These are phyloP conservation scores for Corynorhinus townsendii DNA, from an alignment of 2,113 vertebrate genomes.

Conservation along the genomic window DNA sequence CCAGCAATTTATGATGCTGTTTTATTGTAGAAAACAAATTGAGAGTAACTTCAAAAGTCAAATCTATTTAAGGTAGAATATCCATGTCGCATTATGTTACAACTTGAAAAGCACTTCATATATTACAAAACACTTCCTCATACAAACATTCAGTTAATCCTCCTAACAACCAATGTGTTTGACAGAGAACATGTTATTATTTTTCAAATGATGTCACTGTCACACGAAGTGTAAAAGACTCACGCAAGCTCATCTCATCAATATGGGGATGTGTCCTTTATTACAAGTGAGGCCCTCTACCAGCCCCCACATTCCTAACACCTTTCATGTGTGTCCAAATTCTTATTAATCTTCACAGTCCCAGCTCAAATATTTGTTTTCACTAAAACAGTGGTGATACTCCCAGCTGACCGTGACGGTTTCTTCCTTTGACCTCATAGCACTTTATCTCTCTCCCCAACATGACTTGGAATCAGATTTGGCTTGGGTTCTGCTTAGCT, in stretches of 20 bases:
- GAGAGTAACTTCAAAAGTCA: neutral
- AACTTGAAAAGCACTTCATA: neutral
- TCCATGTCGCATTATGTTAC: neutral
- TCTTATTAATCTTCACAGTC: neutral
- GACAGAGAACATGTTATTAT: neutral
- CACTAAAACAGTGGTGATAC: neutral
- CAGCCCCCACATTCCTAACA: neutral
- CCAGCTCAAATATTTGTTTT: neutral
- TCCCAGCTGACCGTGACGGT: neutral
- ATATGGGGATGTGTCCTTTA: neutral
- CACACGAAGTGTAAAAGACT: neutral
- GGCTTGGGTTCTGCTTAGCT: neutral
- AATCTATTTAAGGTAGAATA: neutral
- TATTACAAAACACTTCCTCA: neutral
- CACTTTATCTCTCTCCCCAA: neutral
- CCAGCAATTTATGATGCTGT: neutral
- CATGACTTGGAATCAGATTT: neutral
- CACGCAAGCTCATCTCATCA: neutral
- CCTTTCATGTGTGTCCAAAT: neutral
- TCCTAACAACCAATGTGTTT: neutral
- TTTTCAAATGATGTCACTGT: neutral
- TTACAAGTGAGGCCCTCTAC: neutral
- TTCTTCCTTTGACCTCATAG: neutral
- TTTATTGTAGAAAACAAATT: neutral
- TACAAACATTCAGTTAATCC: neutral